Evolutionary conservation across 23 tunicate genomes (phyloP).

Genomic region (Trididemnum clinides): DNA sequence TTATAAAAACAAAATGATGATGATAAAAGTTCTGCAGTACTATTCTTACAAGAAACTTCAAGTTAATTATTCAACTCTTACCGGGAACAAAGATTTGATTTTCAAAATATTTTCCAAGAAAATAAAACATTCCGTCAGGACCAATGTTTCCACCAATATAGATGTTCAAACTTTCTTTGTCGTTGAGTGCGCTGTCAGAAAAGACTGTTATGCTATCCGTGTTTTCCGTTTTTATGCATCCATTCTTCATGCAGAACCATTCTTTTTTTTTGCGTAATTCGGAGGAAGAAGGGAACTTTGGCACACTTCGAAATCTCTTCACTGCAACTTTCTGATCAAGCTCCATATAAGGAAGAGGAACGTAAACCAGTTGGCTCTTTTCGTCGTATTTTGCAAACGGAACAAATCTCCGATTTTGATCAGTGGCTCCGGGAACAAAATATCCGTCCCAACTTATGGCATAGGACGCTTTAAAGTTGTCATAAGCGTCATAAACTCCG

Average conservation of each 20-base stretch:
- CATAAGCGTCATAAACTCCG: slow-evolving; percentile 38
- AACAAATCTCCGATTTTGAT: slow-evolving; percentile 18
- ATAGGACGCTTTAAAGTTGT: slow-evolving; percentile 30
- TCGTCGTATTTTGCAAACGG: slow-evolving; percentile 30
- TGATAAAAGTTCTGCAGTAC: background rate
- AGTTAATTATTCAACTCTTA: background rate
- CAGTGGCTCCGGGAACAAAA: slow-evolving; percentile 36
- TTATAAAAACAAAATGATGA: background rate
- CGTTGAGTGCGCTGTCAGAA: background rate
- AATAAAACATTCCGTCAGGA: slow-evolving; percentile 30
- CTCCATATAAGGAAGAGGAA: background rate
- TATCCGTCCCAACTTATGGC: slow-evolving; percentile 44
- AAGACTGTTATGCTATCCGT: slow-evolving; percentile 37
- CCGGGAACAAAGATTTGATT: slow-evolving; percentile 37
- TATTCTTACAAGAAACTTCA: background rate
- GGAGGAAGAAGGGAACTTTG: slow-evolving; percentile 17
- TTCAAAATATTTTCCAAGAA: slow-evolving; percentile 23
- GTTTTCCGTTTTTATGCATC: background rate
- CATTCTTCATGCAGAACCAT: slow-evolving; percentile 46
- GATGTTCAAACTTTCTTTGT: slow-evolving; percentile 8
- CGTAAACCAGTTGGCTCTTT: background rate
- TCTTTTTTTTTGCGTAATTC: background rate
- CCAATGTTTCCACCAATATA: slow-evolving; percentile 54
- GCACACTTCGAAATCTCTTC: background rate
- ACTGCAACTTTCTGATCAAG: background rate